Conservation (phyloP, 2,888 invertebrate species). For the Empis livida region DNA sequence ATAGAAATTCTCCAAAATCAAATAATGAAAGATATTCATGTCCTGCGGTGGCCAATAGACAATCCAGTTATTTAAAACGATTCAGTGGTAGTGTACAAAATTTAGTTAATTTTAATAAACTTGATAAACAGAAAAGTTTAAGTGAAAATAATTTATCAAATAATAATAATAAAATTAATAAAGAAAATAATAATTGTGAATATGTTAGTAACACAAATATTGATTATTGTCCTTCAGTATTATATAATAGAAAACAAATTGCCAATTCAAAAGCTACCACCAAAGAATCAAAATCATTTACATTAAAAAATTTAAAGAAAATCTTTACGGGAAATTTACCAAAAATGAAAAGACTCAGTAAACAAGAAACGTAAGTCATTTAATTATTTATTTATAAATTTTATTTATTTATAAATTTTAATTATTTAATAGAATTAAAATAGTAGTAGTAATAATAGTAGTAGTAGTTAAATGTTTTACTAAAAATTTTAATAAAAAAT, state of each 20-base stretch:
- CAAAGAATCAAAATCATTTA: not conserved
- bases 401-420: too few species aligned
- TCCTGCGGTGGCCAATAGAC: not conserved
- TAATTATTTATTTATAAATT: too few species aligned
- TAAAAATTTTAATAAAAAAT: too few species aligned
- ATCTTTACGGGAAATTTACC: constrained; percentile 7
- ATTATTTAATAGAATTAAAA: too few species aligned
- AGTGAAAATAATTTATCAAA: constrained; percentile 13
- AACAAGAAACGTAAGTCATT: constrained; percentile 1
- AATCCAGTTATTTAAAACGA: constrained; percentile 5
- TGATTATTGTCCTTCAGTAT: constrained; percentile 13
- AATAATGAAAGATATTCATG: not conserved
- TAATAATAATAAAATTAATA: constrained; percentile 3
- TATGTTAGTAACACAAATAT: not conserved
- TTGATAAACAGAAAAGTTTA: constrained; percentile 8
- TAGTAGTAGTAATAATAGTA: too few species aligned
- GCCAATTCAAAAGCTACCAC: not conserved
- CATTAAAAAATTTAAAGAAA: constrained; percentile 8
- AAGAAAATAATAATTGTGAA: not conserved
- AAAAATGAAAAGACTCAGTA: constrained; percentile 4
- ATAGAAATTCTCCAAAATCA: not conserved
- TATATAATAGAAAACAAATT: constrained; percentile 9
- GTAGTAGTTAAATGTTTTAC: too few species aligned
- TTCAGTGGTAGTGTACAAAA: constrained; percentile 12
- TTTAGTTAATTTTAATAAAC: constrained; percentile 5